These are phyloP conservation scores for Salvelinus fontinalis DNA, from an alignment of 2,113 vertebrate genomes.

Conservation along the genomic window DNA sequence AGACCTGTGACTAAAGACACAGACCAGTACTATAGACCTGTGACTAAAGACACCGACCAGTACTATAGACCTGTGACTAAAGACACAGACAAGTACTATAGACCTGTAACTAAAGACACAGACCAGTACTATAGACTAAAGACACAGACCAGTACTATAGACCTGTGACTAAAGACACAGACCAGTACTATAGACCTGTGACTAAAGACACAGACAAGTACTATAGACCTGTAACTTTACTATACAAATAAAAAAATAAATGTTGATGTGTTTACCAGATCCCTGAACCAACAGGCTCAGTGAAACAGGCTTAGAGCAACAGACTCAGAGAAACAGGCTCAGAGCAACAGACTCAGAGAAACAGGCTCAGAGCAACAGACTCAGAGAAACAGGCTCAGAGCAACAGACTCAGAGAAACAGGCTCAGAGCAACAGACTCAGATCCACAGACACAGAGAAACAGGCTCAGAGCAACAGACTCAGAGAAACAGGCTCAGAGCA, in stretches of 20 bases:
- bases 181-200: neutral
- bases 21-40: neutral
- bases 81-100: neutral
- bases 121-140: too few relatives aligned
- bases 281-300: neutral
- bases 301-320: neutral
- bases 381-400: neutral
- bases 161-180: neutral
- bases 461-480: neutral
- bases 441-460: neutral
- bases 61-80: neutral
- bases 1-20: too few relatives aligned
- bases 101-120: too few relatives aligned
- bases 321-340: neutral
- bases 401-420: too few relatives aligned
- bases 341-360: neutral
- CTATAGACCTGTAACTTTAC: neutral
- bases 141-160: neutral
- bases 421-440: neutral
- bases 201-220: neutral
- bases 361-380: neutral
- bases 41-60: neutral
- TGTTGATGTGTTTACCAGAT: too few relatives aligned
- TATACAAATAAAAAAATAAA: neutral
- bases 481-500: neutral